Percentiles rank a stretch among this genome's conserved stretches.
phyloP scores from a whole-genome alignment of 2,113 vertebrate genomes.

The Campylomormyrus numenius region DNA sequence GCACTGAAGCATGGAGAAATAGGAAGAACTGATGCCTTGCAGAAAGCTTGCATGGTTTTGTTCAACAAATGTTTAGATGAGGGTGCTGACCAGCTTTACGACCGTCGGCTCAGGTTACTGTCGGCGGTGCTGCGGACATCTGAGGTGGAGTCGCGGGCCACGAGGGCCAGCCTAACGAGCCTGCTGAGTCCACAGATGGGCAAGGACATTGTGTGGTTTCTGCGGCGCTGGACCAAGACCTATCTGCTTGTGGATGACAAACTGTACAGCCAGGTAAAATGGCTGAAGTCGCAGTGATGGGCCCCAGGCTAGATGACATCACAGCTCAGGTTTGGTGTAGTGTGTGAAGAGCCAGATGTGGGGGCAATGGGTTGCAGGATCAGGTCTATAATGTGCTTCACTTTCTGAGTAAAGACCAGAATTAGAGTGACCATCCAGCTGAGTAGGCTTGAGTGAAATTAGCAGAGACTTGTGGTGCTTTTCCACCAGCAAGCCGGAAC shows the following conservation, averaged over 20 bases:
- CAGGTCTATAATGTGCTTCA: background rate
- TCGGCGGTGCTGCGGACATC: constrained; percentile 90
- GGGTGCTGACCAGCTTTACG: background rate
- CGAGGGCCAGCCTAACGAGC: constrained; percentile 82
- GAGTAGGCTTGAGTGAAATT: background rate
- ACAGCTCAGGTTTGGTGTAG: background rate
- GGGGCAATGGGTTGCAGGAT: background rate
- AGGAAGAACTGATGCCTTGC: background rate
- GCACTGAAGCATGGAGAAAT: background rate
- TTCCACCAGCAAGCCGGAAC: background rate
- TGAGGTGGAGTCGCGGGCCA: constrained; percentile 94
- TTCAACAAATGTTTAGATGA: background rate
- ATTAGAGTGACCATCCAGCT: background rate
- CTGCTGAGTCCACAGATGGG: constrained; percentile 98
- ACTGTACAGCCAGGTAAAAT: constrained; percentile 85
- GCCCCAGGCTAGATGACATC: background rate
- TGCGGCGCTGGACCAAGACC: constrained; percentile 92
- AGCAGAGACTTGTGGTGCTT: background rate
- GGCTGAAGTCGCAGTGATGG: background rate
- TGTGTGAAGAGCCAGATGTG: background rate
- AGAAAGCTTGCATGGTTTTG: background rate
- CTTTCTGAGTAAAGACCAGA: background rate
- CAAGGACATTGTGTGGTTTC: constrained; percentile 96
- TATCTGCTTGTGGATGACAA: constrained; percentile 96
- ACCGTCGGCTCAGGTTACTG: constrained; percentile 68